Evolutionary conservation across 1,140 invertebrate genomes (phyloP).

Genomic region (Bombus sylvicola): DNA sequence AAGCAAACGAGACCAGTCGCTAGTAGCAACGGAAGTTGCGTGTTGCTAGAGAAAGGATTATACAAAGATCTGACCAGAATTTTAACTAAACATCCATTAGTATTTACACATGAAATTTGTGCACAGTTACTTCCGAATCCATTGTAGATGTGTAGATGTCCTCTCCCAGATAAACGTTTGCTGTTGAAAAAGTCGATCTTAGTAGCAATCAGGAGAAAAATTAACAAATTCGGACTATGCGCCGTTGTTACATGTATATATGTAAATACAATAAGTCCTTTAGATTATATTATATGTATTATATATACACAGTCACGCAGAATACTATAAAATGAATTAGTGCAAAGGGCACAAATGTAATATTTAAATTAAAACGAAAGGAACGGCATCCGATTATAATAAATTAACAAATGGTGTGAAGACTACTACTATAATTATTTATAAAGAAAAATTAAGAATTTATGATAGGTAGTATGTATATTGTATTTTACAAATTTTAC

Average conservation of each 20-base stretch:
- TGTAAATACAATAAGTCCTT: slow-evolving; percentile 81
- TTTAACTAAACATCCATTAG: slow-evolving; percentile 56
- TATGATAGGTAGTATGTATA: slow-evolving; percentile 80
- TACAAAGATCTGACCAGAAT: slow-evolving; percentile 63
- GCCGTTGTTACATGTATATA: slow-evolving; percentile 81
- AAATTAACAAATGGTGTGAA: slow-evolving; percentile 82
- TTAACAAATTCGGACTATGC: slow-evolving; percentile 67
- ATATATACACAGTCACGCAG: slow-evolving; percentile 78
- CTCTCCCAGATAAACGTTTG: slow-evolving; percentile 40
- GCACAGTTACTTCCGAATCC: slow-evolving; percentile 46
- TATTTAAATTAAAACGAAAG: slow-evolving; percentile 76
- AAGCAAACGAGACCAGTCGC: slow-evolving; percentile 34
- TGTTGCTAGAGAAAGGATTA: slow-evolving; percentile 30
- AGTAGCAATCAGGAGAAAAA: slow-evolving; percentile 55
- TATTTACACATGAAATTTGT: slow-evolving; percentile 37
- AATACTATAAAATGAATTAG: slow-evolving; percentile 76
- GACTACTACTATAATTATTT: slow-evolving; percentile 82
- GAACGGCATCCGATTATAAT: slow-evolving; percentile 75
- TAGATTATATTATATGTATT: slow-evolving; percentile 78
- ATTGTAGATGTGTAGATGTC: slow-evolving; percentile 30
- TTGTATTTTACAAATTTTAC: slow-evolving; percentile 84
- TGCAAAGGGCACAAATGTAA: slow-evolving; percentile 83
- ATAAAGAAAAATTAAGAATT: slow-evolving; percentile 80
- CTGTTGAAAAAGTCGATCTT: slow-evolving; percentile 52
- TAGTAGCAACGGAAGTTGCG: slow-evolving; percentile 19